Conservation (phyloP, 2,888 invertebrate genomes). For the Hyposoter dolosus region DNA sequence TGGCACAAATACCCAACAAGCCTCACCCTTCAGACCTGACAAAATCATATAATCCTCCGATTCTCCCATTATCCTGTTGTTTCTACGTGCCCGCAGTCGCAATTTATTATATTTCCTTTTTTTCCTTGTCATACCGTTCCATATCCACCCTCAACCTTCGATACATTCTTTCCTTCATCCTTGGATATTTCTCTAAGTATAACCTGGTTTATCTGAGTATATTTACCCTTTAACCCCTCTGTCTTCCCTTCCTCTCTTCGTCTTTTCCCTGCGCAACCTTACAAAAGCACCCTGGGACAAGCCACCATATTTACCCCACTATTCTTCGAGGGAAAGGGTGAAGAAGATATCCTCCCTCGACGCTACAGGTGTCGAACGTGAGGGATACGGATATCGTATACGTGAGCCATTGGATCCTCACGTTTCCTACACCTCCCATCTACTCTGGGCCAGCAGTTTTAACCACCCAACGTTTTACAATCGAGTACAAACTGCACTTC, state of each 20-base stretch:
- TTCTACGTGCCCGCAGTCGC: slow-evolving; percentile 78
- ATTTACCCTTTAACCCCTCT: slow-evolving; percentile 48
- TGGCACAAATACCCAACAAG: slow-evolving; percentile 51
- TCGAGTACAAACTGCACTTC: neutral
- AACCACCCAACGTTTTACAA: slow-evolving; percentile 10
- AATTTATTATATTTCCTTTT: slow-evolving; percentile 78
- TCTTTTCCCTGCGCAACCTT: slow-evolving; percentile 14
- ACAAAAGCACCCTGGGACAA: slow-evolving; percentile 37
- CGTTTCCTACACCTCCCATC: slow-evolving; percentile 31
- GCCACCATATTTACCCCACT: slow-evolving; percentile 35
- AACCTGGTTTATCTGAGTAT: slow-evolving; percentile 51
- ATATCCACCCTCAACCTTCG: slow-evolving; percentile 59
- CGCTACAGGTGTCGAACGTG: slow-evolving; percentile 83
- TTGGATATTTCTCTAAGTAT: slow-evolving; percentile 16
- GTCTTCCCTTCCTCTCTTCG: slow-evolving; percentile 33
- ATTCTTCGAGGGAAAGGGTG: slow-evolving; percentile 56
- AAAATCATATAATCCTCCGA: slow-evolving; percentile 79
- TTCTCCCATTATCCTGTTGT: slow-evolving; percentile 82
- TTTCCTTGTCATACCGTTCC: slow-evolving; percentile 21
- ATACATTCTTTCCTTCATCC: slow-evolving; percentile 38
- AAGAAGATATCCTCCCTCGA: slow-evolving; percentile 67
- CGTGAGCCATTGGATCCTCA: slow-evolving; percentile 59
- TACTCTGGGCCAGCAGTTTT: slow-evolving; percentile 12
- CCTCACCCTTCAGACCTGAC: slow-evolving; percentile 70
- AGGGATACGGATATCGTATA: slow-evolving; percentile 79